Conservation (phyloP, 2,113 vertebrate genomes). For the Chamaetylas fuelleborni region DNA sequence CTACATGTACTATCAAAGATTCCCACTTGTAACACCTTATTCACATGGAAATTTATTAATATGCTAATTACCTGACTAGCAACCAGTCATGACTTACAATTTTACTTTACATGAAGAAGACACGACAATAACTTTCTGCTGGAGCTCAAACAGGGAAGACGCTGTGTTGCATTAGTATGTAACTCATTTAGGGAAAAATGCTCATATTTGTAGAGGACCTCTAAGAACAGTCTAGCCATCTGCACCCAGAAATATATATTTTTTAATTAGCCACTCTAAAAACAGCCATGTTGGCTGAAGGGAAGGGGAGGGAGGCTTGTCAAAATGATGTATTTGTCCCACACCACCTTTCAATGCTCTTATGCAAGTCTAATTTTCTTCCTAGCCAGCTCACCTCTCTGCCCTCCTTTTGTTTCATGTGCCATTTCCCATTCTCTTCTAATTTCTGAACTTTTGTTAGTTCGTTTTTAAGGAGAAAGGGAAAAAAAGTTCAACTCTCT, state of each 20-base stretch:
- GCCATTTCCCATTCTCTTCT: conserved; percentile 57
- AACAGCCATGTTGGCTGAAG: conserved; percentile 35
- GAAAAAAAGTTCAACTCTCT: conserved; percentile 13
- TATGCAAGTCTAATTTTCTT: conserved; percentile 56
- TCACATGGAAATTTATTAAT: conserved; percentile 4
- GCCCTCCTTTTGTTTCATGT: conserved; percentile 51
- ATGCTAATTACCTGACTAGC: conserved; percentile 27
- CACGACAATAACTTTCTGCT: not conserved
- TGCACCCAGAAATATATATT: conserved; percentile 11
- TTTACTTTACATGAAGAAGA: not conserved
- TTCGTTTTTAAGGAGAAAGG: conserved; percentile 48
- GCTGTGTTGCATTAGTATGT: not conserved
- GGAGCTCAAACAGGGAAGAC: not conserved
- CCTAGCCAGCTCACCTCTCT: conserved; percentile 53
- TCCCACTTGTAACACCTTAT: not conserved
- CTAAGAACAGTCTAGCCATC: conserved; percentile 19
- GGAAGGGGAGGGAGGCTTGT: conserved; percentile 19
- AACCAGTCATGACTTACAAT: conserved; percentile 9
- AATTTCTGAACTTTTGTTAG: conserved; percentile 71
- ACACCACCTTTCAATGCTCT: conserved; percentile 31
- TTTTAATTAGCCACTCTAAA: conserved; percentile 58
- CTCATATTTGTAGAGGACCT: not conserved
- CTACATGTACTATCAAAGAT: not conserved
- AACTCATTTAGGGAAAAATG: not conserved
- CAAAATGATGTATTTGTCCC: conserved; percentile 48